Evolutionary conservation across 2,113 vertebrate genomes (phyloP), one percentile per base, ranked within the genome.

Genomic region (Seriola quinqueradiata): DNA sequence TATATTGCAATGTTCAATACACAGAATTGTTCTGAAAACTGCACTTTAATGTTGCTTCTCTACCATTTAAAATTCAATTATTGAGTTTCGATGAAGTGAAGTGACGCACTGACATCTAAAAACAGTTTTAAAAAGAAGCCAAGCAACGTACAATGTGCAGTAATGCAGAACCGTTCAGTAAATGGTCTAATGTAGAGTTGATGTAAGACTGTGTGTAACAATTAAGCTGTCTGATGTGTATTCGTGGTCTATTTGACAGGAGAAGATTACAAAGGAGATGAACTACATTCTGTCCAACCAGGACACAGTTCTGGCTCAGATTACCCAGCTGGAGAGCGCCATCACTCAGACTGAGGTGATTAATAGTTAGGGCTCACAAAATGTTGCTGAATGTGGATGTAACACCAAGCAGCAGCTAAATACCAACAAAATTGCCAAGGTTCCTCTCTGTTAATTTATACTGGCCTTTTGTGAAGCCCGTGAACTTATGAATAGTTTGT

Each of bases 261-360:
- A 99, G 84, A 99, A 99, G 93, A 96, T 99, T 89, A 96, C 96
- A 0, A 99, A 99, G 94, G 98, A 97, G 93, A 94, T 98, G 75
- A 92, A 96, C 91, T 97, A 97, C 93, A 97, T 98, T 92, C 88
- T 99, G 95, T 96, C 97, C 94, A 98, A 97, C 91, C 97, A 99
- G 95, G 97, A 98, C 92, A 96, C 91, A 0, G 97, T 99, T 34
- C 95, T 99, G 94, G 91, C 92, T 83, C 98, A 99, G 95, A 98
- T 99, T 86, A 97, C 96, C 0, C 96, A 98, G 92, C 95, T 99
- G 93, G 97, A 99, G 91, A 97, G 97, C 75, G 95, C 95, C 0
- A 96, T 97, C 89, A 96, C 96, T 59, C 97, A 99, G 92, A 97
- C 97, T 0, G 97, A 99, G 97, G 98, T 99, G 79, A 92, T 79